phyloP scores from a whole-genome alignment of 1,140 invertebrate species.

The Pteromalus puparum region DNA sequence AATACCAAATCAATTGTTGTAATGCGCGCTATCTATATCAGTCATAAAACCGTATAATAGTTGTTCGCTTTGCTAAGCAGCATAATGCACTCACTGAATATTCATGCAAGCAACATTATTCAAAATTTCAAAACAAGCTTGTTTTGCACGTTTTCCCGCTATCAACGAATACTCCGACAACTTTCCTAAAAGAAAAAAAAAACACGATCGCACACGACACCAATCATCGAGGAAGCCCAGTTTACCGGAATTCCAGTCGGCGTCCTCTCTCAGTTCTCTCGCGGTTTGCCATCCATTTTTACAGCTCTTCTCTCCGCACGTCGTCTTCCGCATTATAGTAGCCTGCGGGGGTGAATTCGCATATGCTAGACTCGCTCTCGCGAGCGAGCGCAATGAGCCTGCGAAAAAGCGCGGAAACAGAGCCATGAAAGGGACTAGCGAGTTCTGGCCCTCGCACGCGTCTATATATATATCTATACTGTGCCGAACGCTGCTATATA shows the following conservation, averaged over 20 bases:
- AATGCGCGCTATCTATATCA: neutral
- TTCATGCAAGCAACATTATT: too few species aligned
- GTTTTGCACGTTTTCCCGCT: too few species aligned
- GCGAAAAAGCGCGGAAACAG: slow-evolving; percentile 19
- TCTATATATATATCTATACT: neutral
- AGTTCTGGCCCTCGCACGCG: neutral
- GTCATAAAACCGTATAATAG: neutral
- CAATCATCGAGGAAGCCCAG: neutral
- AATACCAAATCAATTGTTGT: neutral
- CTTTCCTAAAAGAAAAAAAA: too few species aligned
- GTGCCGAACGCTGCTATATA: neutral
- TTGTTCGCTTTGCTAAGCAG: too few species aligned
- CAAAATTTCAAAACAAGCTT: too few species aligned
- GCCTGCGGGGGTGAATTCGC: neutral
- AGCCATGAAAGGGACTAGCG: slow-evolving; percentile 3
- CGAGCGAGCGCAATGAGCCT: slow-evolving; percentile 12
- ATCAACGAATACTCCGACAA: too few species aligned
- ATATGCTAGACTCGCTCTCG: neutral
- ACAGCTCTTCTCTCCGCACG: neutral
- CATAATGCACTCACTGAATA: too few species aligned
- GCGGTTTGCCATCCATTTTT: slow-evolving; percentile 55
- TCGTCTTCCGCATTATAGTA: too few species aligned
- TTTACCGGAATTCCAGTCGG: too few species aligned
- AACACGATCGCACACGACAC: neutral
- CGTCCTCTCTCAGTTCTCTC: too few species aligned